Percentiles rank a stretch among this genome's conserved stretches.
These are phyloP conservation scores for Subanguina moxae DNA, from an alignment of 1,140 invertebrate genomes.

Conservation along the genomic window DNA sequence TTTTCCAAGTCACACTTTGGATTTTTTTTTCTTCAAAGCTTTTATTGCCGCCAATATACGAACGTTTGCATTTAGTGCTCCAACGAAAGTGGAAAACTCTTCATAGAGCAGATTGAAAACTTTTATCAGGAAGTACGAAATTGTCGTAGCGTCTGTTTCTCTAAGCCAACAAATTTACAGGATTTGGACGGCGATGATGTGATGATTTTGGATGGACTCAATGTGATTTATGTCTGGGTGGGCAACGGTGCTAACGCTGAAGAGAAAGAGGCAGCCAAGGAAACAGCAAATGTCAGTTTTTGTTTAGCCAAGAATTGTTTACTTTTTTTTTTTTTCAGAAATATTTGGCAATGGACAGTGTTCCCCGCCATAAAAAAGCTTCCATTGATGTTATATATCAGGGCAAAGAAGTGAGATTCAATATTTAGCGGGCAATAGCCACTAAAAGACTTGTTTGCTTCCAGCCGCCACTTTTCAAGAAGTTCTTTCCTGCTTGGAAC, in stretches of 20 bases:
- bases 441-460: constrained; percentile 35
- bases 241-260: constrained; percentile 70
- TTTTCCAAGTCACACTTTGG: constrained; percentile 63
- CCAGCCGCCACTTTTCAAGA: constrained; percentile 52
- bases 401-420: constrained; percentile 40
- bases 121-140: constrained; percentile 62
- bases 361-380: constrained; percentile 50
- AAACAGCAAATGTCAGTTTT: constrained; percentile 62
- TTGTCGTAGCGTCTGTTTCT: not conserved
- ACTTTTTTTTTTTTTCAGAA: constrained; percentile 13
- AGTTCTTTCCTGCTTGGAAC: constrained; percentile 56
- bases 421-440: constrained; percentile 4
- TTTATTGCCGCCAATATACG: no score
- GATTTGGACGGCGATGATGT: constrained; percentile 78
- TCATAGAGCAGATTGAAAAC: constrained; percentile 68
- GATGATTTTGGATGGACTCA: constrained; percentile 78
- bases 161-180: constrained; percentile 59
- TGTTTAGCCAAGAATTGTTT: constrained; percentile 6
- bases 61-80: no score
- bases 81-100: constrained; percentile 60
- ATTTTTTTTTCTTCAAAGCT: no score
- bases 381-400: constrained; percentile 50
- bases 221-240: constrained; percentile 75
- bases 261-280: constrained; percentile 66
- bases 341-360: constrained; percentile 9